Percentiles rank a stretch among this genome's conserved stretches.
These are phyloP conservation scores for Tetramorium parvispinum DNA, from an alignment of 1,140 invertebrate species.

Conservation along the genomic window DNA sequence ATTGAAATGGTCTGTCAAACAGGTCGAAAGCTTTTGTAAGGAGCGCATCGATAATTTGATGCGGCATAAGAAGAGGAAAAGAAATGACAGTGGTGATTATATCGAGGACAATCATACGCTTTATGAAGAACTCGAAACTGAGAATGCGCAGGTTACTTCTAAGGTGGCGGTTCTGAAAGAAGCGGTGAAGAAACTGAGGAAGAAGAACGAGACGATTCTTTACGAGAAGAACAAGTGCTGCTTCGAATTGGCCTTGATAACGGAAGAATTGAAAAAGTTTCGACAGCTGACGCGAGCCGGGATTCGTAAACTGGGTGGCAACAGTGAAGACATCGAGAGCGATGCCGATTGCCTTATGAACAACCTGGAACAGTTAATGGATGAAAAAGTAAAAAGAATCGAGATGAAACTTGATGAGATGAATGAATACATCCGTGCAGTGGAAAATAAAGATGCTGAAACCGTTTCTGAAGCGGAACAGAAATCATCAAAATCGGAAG, in stretches of 20 bases:
- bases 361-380: constrained; percentile 29
- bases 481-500: constrained; percentile 38
- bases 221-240: constrained; percentile 71
- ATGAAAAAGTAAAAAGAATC: constrained; percentile 32
- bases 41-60: constrained; percentile 70
- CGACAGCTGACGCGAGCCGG: not conserved
- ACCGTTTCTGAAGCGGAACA: constrained; percentile 48
- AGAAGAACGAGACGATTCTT: constrained; percentile 64
- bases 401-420: constrained; percentile 43
- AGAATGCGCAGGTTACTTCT: constrained; percentile 67
- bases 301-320: not conserved
- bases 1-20: constrained; percentile 73
- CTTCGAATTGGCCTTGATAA: constrained; percentile 69
- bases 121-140: constrained; percentile 55
- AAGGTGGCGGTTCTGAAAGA: constrained; percentile 63
- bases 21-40: constrained; percentile 77
- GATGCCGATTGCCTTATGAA: not conserved
- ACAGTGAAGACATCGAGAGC: not conserved
- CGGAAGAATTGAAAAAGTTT: constrained; percentile 44
- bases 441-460: not conserved
- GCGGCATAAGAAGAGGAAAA: constrained; percentile 70
- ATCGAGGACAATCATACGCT: constrained; percentile 25
- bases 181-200: constrained; percentile 64
- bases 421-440: not conserved
- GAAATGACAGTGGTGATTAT: constrained; percentile 61